These are phyloP conservation scores for Dicyrtoma fusca DNA, from an alignment of 2,888 invertebrate genomes.

Conservation along the genomic window DNA sequence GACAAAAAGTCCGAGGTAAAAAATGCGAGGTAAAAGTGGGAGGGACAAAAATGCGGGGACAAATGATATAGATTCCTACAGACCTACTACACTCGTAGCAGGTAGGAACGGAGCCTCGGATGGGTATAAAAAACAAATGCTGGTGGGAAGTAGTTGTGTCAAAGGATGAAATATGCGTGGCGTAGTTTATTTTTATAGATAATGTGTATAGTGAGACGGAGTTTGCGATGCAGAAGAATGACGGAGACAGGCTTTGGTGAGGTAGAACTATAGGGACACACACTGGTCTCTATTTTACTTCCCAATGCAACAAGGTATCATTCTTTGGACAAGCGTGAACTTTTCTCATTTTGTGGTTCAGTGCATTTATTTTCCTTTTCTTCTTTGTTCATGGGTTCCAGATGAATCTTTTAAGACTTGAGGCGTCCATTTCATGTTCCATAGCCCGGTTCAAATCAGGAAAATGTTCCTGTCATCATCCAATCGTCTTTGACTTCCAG, in stretches of 20 bases:
- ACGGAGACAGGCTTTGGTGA: slow-evolving; percentile 4
- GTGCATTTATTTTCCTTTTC: slow-evolving; percentile 34
- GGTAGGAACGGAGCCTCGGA: too few relatives aligned
- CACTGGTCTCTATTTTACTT: neutral
- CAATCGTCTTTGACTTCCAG: too few relatives aligned
- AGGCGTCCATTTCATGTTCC: neutral
- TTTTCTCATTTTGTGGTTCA: slow-evolving; percentile 47
- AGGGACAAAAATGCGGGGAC: too few relatives aligned
- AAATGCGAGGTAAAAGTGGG: too few relatives aligned
- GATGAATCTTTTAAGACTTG: neutral
- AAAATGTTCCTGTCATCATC: too few relatives aligned
- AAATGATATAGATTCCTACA: too few relatives aligned
- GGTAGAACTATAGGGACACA: slow-evolving; percentile 4
- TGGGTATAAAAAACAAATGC: too few relatives aligned
- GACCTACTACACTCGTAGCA: too few relatives aligned
- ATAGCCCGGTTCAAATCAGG: neutral
- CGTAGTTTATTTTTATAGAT: too few relatives aligned
- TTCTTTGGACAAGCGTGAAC: slow-evolving; percentile 42
- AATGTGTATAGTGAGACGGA: neutral
- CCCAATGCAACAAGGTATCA: neutral
- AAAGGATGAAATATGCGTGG: too few relatives aligned
- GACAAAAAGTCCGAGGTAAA: too few relatives aligned
- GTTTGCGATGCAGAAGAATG: slow-evolving; percentile 19
- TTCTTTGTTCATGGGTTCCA: neutral
- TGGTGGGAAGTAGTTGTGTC: too few relatives aligned